phyloP scores from a whole-genome alignment of 1,140 invertebrate species.

The Eumaeus atala region DNA sequence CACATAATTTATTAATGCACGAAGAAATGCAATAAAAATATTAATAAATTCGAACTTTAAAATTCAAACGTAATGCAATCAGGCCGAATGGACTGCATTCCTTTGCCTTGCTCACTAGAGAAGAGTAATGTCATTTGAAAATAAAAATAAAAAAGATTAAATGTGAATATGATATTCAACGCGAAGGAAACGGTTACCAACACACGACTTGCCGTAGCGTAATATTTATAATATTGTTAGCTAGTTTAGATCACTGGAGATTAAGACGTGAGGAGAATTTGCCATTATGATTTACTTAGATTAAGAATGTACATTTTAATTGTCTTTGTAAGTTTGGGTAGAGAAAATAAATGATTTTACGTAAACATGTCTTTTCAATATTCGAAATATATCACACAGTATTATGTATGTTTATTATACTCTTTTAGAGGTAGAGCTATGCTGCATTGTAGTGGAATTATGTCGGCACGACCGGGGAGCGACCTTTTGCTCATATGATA shows the following conservation, averaged over 20 bases:
- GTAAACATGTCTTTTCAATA: slow-evolving; percentile 14
- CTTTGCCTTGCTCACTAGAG: too few relatives aligned
- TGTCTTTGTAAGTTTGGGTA: slow-evolving; percentile 66
- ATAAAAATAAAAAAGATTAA: too few relatives aligned
- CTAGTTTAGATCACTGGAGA: slow-evolving; percentile 43
- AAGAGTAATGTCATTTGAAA: too few relatives aligned
- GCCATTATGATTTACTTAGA: slow-evolving; percentile 67
- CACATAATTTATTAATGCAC: too few relatives aligned
- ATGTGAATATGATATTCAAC: slow-evolving; percentile 15
- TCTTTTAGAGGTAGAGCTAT: too few relatives aligned
- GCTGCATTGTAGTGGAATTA: too few relatives aligned
- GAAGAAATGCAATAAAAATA: too few relatives aligned
- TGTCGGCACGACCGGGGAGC: too few relatives aligned
- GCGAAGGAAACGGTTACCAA: slow-evolving; percentile 35
- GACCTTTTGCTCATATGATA: too few relatives aligned
- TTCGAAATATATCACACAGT: not conserved
- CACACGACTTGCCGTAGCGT: slow-evolving; percentile 50
- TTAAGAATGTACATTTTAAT: slow-evolving; percentile 69
- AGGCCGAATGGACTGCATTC: too few relatives aligned
- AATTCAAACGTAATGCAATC: too few relatives aligned
- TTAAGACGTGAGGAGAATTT: slow-evolving; percentile 48
- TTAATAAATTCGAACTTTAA: too few relatives aligned
- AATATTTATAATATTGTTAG: slow-evolving; percentile 52
- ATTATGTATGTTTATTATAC: not conserved
- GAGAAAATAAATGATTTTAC: slow-evolving; percentile 57